Conservation (phyloP, 2,888 invertebrate species). For the Brachycybe producta region DNA sequence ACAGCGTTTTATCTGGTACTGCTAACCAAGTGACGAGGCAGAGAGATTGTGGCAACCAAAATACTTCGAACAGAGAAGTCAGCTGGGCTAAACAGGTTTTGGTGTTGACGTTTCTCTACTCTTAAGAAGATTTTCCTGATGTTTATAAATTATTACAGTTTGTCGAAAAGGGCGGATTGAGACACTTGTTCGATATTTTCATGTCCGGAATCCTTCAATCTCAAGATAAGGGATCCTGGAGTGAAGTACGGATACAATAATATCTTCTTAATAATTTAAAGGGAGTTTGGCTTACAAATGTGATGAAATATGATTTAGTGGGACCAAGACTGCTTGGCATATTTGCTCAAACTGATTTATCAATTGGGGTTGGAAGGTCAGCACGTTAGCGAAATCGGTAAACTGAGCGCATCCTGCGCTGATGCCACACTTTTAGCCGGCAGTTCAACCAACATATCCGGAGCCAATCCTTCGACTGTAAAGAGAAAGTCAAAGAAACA, state of each 20-base stretch:
- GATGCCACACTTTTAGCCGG: not conserved
- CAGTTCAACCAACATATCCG: no score
- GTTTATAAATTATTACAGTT: no score
- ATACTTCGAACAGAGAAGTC: no score
- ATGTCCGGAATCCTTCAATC: conserved; percentile 67
- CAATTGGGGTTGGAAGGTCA: conserved; percentile 57
- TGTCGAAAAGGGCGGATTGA: conserved; percentile 72
- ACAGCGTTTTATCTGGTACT: not conserved
- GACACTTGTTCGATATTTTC: conserved; percentile 80
- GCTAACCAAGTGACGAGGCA: not conserved
- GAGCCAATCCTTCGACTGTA: no score
- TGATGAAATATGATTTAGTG: conserved; percentile 50
- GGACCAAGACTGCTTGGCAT: conserved; percentile 87
- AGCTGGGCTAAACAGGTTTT: conserved; percentile 8
- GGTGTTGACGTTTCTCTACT: not conserved
- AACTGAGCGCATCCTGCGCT: not conserved
- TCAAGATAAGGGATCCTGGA: conserved; percentile 52
- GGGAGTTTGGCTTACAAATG: no score
- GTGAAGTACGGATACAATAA: conserved; percentile 29
- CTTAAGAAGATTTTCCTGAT: no score
- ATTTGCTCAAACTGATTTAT: conserved; percentile 69
- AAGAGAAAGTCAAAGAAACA: conserved; percentile 10
- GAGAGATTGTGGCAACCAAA: no score
- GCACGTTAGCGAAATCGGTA: not conserved
- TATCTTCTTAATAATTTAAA: not conserved